Base-by-base conservation (phyloP, 1,140 invertebrate species). In the Drosophila prosaltans region DNA sequence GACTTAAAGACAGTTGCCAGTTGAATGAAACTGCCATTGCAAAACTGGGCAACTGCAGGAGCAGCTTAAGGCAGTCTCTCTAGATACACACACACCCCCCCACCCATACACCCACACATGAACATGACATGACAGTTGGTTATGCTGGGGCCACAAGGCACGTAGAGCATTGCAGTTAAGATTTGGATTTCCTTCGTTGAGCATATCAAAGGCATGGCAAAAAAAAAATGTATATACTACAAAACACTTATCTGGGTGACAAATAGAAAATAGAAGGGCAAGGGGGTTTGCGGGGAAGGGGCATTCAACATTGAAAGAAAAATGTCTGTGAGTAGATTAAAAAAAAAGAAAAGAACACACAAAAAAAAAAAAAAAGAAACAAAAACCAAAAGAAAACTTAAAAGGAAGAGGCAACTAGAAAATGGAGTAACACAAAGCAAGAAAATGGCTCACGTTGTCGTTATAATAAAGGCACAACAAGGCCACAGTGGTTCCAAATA, bases 191-290 rank as follows among this genome's bases (percentile, higher is more conserved):
- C 75, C 79, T 86, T 86, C 74, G 74, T 74, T 57, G 74, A 61
- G 60, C 74, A 69, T 77, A 77, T 77, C 74, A 77, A 77, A 77
- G 74, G 66, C 30, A 39, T 70, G 64, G 41, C 51, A 76, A 76
- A 76, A 65, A 69, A 75, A 85, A 78, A 80, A 77, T 36, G 32
- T 36, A 36, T 36, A 88, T 83, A 86, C 83, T 86, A 86, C 83
- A 86, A 85, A 86, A 88, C 83, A 86, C 83, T 86, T 86, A 86
- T 86, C 80, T 88, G 83, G 80, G 83, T 86, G 83, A 86, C 83
- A 86, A 86, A 86, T 86, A 86, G 83, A 86, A 86, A 86, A 83
- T 68, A 10, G 21, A 16, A 48, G 43, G 21, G 24, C 11, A 45
- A 9, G 60, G 16, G 41, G 73, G 24, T 54, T 1, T 6, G 32